Evolutionary conservation across 2,113 vertebrate species (phyloP).

Genomic region (Meles meles): DNA sequence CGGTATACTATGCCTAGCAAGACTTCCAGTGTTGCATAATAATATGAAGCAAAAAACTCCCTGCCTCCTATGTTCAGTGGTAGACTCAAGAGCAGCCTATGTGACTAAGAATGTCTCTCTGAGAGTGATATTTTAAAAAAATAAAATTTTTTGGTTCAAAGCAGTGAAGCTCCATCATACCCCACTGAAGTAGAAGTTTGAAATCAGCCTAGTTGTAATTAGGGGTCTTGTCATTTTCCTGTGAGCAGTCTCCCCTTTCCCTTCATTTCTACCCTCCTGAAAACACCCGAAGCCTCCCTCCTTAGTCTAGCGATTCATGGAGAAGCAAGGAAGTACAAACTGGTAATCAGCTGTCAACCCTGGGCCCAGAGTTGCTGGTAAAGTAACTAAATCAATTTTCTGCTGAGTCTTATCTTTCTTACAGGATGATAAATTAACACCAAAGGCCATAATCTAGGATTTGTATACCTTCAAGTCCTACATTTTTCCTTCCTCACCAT

Average conservation of each 20-base stretch:
- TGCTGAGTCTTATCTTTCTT: neutral
- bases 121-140: neutral
- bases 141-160: neutral
- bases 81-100: neutral
- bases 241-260: neutral
- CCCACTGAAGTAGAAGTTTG: neutral
- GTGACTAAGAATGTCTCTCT: neutral
- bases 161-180: neutral
- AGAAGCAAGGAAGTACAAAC: neutral
- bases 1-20: neutral
- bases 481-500: neutral
- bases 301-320: neutral
- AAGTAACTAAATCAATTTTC: neutral
- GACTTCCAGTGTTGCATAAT: neutral
- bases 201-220: neutral
- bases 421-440: neutral
- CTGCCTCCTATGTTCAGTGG: neutral
- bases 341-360: neutral
- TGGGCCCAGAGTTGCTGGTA: neutral
- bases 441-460: neutral
- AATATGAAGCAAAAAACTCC: neutral
- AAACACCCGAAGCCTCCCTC: neutral
- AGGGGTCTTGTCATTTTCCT: neutral
- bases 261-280: neutral
- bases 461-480: neutral